These are phyloP conservation scores for Petrolisthes manimaculis DNA, from an alignment of 2,888 invertebrate genomes.

Conservation along the genomic window DNA sequence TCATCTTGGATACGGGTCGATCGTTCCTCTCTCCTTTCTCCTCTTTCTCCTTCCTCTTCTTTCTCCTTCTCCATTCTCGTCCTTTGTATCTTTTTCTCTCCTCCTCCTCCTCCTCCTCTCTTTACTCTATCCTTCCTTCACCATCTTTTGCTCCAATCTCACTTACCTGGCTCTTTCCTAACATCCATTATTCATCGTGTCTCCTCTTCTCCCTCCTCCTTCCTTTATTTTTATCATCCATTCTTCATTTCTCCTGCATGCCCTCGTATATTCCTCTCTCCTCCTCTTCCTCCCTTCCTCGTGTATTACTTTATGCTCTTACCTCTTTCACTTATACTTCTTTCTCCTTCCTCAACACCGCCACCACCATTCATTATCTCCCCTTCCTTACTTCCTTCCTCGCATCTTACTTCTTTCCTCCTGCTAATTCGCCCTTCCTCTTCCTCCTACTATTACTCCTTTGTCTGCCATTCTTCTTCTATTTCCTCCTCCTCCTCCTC, in stretches of 20 bases:
- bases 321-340: slow-evolving; percentile 10
- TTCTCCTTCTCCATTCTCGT: no score
- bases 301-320: slow-evolving; percentile 15
- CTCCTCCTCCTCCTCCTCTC: no score
- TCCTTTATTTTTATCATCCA: no score
- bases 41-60: no score
- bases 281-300: neutral
- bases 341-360: slow-evolving; percentile 20
- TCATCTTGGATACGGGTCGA: no score
- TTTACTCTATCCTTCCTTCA: no score
- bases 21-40: no score
- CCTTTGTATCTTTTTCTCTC: no score
- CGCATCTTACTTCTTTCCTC: neutral
- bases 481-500: neutral
- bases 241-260: neutral
- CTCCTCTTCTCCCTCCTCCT: neutral
- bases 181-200: no score
- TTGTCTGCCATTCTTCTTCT: neutral
- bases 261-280: neutral
- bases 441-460: neutral
- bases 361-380: slow-evolving; percentile 5
- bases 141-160: no score
- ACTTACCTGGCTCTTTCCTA: no score
- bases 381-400: neutral
- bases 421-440: neutral